phyloP scores from a whole-genome alignment of 1,140 invertebrate species.

The Bombus waltoni region DNA sequence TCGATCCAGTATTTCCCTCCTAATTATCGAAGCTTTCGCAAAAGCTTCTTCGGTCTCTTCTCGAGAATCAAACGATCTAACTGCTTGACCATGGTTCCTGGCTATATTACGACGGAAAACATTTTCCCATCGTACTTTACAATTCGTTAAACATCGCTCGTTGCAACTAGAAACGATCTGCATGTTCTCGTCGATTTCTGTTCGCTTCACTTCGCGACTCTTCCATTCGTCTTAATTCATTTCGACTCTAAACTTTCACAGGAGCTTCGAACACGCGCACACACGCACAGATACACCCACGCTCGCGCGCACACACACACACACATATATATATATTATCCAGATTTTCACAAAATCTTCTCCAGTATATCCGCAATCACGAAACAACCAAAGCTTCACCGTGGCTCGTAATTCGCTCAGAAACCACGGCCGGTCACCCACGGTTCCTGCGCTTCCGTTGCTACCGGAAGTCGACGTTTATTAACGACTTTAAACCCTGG shows the following conservation, averaged over 20 bases:
- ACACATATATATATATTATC: too few species aligned
- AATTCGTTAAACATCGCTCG: background rate
- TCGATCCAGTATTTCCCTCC: too few species aligned
- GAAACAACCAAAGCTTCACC: background rate
- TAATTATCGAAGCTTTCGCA: background rate
- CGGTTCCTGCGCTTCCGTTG: background rate
- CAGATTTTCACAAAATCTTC: background rate
- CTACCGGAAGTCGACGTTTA: background rate
- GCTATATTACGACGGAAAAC: background rate
- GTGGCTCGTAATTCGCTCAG: background rate
- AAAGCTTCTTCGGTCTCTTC: background rate
- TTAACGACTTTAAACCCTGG: constrained; percentile 54
- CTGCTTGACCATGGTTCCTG: background rate
- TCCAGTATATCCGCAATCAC: too few species aligned
- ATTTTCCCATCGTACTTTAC: background rate
- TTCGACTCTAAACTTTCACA: background rate
- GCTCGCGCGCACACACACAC: too few species aligned
- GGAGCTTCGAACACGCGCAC: too few species aligned
- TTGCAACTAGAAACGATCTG: background rate
- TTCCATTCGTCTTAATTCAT: background rate
- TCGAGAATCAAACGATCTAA: background rate
- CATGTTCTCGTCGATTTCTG: background rate
- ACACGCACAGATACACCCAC: too few species aligned
- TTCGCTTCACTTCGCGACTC: background rate
- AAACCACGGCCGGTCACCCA: background rate